Evolutionary conservation across 2,113 vertebrate genomes (phyloP), one percentile per base, ranked within the genome.

Genomic region (Oncorhynchus clarkii): DNA sequence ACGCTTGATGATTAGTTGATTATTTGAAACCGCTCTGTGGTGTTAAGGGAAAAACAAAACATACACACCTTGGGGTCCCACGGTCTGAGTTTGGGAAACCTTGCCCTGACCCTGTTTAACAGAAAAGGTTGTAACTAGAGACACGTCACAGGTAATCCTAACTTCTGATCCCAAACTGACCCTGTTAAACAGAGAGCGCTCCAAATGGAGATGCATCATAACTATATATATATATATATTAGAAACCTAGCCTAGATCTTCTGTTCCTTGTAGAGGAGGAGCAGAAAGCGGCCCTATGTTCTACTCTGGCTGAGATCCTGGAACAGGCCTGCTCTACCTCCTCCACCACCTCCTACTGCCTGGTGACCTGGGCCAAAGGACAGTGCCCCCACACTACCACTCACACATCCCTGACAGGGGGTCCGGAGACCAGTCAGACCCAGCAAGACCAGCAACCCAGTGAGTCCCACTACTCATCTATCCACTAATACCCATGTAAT

Each of bases 301-400:
- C 96, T 34, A 98, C 96, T 0, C 90, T 99, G 72, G 94, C 93
- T 90, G 97, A 98, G 89, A 98, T 99, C 90, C 90, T 99, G 88
- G 97, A 99, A 92, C 96, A 94, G 39, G 95, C 96, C 71, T 95
- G 93, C 81, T 94, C 93, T 88, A 95, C 93, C 85, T 93, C 95
- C 73, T 94, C 95, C 26, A 94, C 90, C 69, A 93, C 94, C 0
- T 97, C 94, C 0, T 97, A 95, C 92, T 97, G 94, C 89, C 86
- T 99, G 91, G 96, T 95, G 82, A 94, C 93, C 0, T 99, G 96
- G 97, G 92, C 94, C 76, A 96, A 93, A 90, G 95, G 93, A 85
- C 98, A 97, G 87, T 89, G 89, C 78, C 87, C 93, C 0, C 93
- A 94, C 71, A 92, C 93, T 66, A 92, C 93, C 67, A 93, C 39